These are phyloP conservation scores for Patiria pectinifera DNA, from an alignment of 53 echinoderm and acorn worm genomes.

Conservation along the genomic window DNA sequence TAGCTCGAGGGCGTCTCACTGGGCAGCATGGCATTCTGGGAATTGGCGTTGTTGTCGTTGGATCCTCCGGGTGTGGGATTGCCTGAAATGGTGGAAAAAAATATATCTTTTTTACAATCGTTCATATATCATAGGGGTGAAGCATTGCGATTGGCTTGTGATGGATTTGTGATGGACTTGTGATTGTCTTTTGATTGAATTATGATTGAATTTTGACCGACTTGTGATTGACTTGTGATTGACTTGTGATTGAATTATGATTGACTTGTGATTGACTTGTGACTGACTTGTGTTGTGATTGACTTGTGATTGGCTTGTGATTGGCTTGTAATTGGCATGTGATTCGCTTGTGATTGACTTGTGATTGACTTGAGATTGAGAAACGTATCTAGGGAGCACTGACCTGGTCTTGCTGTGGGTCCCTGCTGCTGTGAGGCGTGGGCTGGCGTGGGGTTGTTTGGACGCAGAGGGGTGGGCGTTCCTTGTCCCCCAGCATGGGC, in stretches of 20 bases:
- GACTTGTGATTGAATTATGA: no score
- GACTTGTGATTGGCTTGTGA: no score
- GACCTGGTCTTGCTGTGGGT: conserved; percentile 81
- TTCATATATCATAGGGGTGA: no score
- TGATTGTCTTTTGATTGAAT: no score
- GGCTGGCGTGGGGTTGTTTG: conserved; percentile 96
- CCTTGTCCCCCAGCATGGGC: conserved; percentile 95
- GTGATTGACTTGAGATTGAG: background rate
- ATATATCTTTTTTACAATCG: background rate
- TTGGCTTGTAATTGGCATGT: no score
- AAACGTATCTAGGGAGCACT: no score
- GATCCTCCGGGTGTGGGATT: conserved; percentile 62
- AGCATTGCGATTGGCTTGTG: conserved; percentile 7
- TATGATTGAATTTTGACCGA: no score
- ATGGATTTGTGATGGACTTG: background rate
- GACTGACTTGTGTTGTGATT: no score
- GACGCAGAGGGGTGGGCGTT: conserved; percentile 90
- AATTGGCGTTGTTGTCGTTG: conserved; percentile 11
- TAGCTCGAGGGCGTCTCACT: conserved; percentile 95
- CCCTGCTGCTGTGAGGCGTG: conserved; percentile 85
- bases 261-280: no score
- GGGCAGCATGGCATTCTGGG: conserved; percentile 55
- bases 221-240: no score
- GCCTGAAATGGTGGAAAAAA: conserved; percentile 27
- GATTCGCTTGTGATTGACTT: no score